Conservation (phyloP, 2,797 vertebrate species). For the Sebastes oblongus region DNA sequence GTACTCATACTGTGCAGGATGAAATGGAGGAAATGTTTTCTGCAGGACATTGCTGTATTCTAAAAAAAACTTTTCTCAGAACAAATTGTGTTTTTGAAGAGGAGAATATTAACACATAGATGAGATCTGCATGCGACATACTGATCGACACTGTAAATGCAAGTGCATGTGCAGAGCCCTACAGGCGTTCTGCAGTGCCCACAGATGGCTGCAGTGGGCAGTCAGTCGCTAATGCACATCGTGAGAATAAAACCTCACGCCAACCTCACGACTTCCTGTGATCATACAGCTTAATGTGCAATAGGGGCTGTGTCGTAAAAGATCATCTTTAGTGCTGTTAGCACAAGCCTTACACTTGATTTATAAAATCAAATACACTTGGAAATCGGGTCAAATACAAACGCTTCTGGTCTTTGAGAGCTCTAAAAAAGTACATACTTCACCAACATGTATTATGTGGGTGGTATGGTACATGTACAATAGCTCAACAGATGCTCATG, state of each 20-base stretch:
- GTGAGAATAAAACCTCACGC: conserved; percentile 38
- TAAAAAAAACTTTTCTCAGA: not conserved
- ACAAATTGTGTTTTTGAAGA: not conserved
- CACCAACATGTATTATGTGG: not conserved
- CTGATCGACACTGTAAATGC: conserved; percentile 35
- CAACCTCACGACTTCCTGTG: conserved; percentile 5
- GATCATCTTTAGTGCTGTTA: not conserved
- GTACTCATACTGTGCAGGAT: not conserved
- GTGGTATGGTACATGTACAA: not conserved
- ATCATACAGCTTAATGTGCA: not conserved
- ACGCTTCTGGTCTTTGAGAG: not conserved
- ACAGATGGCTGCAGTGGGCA: conserved; percentile 69
- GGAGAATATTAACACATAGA: not conserved
- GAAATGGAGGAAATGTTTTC: not conserved
- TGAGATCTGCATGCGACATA: conserved; percentile 16
- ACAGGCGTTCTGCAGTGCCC: conserved; percentile 51
- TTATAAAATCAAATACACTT: not conserved
- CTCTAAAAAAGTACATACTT: not conserved
- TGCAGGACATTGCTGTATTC: not conserved
- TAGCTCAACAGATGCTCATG: not conserved
- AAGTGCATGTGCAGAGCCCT: conserved; percentile 45
- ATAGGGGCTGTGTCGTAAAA: not conserved
- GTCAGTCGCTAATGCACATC: conserved; percentile 59
- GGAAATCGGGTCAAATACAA: not conserved
- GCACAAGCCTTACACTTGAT: not conserved